Percentiles rank a stretch among this genome's conserved stretches.
These are phyloP conservation scores for Arvicola amphibius DNA, from an alignment of 2,797 vertebrate species.

Conservation along the genomic window DNA sequence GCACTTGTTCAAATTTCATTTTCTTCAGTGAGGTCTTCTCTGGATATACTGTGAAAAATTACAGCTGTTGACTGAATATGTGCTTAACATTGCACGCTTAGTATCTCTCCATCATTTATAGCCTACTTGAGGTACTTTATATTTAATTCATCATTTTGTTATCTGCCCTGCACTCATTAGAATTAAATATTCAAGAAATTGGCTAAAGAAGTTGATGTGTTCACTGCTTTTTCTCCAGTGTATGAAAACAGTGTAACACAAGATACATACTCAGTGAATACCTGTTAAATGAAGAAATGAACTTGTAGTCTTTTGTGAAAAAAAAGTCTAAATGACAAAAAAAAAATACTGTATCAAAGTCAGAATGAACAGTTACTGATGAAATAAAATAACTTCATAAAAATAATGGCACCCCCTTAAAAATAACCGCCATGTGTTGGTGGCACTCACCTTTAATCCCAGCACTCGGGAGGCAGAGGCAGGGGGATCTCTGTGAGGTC, in stretches of 20 bases:
- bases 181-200: constrained; percentile 14
- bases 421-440: too few species aligned
- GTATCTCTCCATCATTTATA: neutral
- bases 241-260: neutral
- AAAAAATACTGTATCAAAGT: neutral
- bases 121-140: neutral
- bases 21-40: neutral
- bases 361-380: neutral
- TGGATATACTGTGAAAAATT: neutral
- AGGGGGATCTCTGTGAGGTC: too few species aligned
- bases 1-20: neutral
- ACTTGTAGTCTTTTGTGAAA: neutral
- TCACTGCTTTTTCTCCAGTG: neutral
- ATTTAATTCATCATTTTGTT: neutral
- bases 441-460: too few species aligned
- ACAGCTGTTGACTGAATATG: neutral
- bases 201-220: neutral
- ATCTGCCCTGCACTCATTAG: neutral
- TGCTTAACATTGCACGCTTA: neutral
- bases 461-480: too few species aligned
- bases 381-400: neutral
- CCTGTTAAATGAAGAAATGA: constrained; percentile 1
- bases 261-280: neutral
- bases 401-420: neutral
- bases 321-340: neutral